Conservation (phyloP, 2,113 vertebrate species). For the Mormyrus lacerda region DNA sequence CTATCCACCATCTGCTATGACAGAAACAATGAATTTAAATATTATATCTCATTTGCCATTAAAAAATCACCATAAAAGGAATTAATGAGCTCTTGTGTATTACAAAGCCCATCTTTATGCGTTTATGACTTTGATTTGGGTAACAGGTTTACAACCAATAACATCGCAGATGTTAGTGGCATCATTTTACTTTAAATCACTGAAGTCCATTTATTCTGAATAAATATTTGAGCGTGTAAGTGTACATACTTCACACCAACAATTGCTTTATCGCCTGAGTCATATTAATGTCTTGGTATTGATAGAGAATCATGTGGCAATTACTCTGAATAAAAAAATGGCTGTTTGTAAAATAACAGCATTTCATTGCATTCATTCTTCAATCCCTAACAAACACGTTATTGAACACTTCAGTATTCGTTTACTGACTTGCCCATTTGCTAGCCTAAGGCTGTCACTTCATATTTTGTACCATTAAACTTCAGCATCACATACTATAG, state of each 20-base stretch:
- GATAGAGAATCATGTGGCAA: constrained; percentile 37
- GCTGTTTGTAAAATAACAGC: constrained; percentile 24
- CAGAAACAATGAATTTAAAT: constrained; percentile 3
- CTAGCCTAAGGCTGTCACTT: constrained; percentile 18
- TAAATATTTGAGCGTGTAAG: constrained; percentile 30
- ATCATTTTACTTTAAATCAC: constrained; percentile 19
- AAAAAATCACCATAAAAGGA: neutral
- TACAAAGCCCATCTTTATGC: constrained; percentile 1
- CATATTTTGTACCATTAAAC: neutral
- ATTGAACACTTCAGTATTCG: constrained; percentile 36
- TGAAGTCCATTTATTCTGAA: constrained; percentile 18
- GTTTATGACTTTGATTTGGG: neutral
- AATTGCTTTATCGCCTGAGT: constrained; percentile 26
- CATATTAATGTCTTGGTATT: constrained; percentile 41
- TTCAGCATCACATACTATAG: neutral
- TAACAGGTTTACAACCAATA: constrained; percentile 12
- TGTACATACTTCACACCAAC: constrained; percentile 33
- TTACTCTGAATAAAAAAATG: constrained; percentile 35
- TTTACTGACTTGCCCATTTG: constrained; percentile 35
- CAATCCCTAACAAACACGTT: constrained; percentile 40
- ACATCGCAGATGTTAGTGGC: neutral
- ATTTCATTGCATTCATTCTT: constrained; percentile 38
- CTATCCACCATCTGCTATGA: neutral
- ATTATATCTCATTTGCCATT: neutral
- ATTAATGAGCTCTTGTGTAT: neutral